phyloP scores from a whole-genome alignment of 2,113 vertebrate genomes.

The Meles meles region DNA sequence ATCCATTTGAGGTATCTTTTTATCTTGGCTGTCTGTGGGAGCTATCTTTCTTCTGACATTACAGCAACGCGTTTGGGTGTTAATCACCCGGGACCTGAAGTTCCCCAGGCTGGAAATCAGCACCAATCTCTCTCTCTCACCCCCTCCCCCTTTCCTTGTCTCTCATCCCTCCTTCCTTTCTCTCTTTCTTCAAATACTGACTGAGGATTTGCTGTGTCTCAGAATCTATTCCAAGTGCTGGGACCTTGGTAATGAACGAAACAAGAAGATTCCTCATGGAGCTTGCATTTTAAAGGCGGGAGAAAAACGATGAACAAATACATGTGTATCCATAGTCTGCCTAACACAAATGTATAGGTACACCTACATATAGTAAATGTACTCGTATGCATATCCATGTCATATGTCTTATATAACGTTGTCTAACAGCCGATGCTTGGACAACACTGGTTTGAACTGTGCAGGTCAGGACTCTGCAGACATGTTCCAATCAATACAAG shows the following conservation, averaged over 20 bases:
- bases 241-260: neutral
- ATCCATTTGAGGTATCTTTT: neutral
- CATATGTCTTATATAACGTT: neutral
- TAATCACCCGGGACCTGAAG: neutral
- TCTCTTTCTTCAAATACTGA: neutral
- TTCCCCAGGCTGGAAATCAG: neutral
- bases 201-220: neutral
- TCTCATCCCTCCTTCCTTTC: neutral
- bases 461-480: neutral
- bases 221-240: neutral
- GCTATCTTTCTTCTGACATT: neutral
- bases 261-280: neutral
- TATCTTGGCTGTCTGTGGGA: neutral
- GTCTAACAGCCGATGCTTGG: neutral
- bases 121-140: accelerated
- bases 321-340: neutral
- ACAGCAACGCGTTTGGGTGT: neutral
- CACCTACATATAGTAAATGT: too few species aligned
- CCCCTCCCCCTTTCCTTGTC: too few species aligned
- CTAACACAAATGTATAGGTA: accelerated
- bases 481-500: neutral
- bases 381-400: neutral
- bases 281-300: neutral
- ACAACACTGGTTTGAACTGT: neutral
- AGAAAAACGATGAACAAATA: too few species aligned